A percentile compares a stretch with the other conserved stretches of the same genome.
Conservation (phyloP, 53 echinoderm and acorn worm species). For the Glandiceps talaboti region DNA sequence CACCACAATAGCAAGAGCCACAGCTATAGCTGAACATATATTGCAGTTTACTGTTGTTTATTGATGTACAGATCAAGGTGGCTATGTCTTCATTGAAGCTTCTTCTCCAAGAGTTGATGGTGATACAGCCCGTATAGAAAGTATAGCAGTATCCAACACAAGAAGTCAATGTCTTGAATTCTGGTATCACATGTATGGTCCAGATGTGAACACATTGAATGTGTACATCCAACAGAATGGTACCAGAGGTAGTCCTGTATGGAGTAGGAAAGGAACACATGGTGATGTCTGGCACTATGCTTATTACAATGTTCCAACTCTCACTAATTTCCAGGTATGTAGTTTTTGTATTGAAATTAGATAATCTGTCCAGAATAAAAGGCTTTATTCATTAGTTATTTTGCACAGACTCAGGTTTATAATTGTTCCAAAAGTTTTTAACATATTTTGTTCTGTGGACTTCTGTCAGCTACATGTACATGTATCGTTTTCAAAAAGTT, state of each 20-base stretch:
- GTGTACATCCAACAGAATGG: conserved; percentile 32
- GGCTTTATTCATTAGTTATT: too few relatives aligned
- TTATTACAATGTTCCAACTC: background rate
- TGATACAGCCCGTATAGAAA: conserved; percentile 10
- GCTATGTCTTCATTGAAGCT: conserved; percentile 43
- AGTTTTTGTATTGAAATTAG: too few relatives aligned
- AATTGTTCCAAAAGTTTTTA: too few relatives aligned
- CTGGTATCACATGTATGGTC: conserved; percentile 81
- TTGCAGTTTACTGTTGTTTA: too few relatives aligned
- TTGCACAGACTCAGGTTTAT: too few relatives aligned
- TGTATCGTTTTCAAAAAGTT: too few relatives aligned
- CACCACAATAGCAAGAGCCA: too few relatives aligned
- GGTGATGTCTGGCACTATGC: conserved; percentile 30
- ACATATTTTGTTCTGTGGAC: too few relatives aligned
- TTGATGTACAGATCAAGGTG: conserved; percentile 27
- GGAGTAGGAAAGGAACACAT: background rate
- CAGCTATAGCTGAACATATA: too few relatives aligned
- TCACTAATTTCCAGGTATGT: background rate
- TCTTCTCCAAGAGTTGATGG: conserved; percentile 20
- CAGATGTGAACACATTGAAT: conserved; percentile 48
- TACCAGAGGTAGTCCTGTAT: conserved; percentile 10
- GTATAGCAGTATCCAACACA: conserved; percentile 25
- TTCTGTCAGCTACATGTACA: too few relatives aligned
- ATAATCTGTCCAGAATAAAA: too few relatives aligned
- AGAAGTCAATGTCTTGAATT: conserved; percentile 49